These are phyloP conservation scores for Automeris io DNA, from an alignment of 2,888 invertebrate species.

Conservation along the genomic window DNA sequence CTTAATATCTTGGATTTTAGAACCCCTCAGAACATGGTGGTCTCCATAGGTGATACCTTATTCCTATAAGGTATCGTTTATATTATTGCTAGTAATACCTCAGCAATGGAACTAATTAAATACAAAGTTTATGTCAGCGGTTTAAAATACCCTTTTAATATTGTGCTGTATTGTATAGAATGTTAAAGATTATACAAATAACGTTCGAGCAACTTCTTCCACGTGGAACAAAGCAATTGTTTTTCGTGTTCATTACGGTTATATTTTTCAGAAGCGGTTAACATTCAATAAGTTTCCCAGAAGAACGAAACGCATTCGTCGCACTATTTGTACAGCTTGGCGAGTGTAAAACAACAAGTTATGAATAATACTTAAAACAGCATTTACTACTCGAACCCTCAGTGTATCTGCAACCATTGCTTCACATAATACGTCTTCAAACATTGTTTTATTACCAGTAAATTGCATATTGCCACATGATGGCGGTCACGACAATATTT, in stretches of 20 bases:
- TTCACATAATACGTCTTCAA: constrained; percentile 18
- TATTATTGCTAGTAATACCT: too few relatives aligned
- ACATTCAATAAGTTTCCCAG: constrained; percentile 17
- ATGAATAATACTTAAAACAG: constrained; percentile 48
- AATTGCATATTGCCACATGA: constrained; percentile 24
- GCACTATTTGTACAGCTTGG: constrained; percentile 55
- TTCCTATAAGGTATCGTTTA: too few relatives aligned
- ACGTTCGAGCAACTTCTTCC: too few relatives aligned
- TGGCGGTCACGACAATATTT: constrained; percentile 33
- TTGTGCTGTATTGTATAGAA: too few relatives aligned
- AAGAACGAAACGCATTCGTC: constrained; percentile 35
- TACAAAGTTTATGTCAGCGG: too few relatives aligned
- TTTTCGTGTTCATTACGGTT: constrained; percentile 3
- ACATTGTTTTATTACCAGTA: constrained; percentile 13
- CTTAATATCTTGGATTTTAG: too few relatives aligned
- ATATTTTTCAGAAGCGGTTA: constrained; percentile 18
- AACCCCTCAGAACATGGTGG: too few relatives aligned
- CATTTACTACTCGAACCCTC: constrained; percentile 27
- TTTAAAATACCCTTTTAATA: too few relatives aligned
- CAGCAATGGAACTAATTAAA: too few relatives aligned
- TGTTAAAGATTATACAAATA: too few relatives aligned
- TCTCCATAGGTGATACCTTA: too few relatives aligned
- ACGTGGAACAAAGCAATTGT: background rate
- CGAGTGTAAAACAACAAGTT: constrained; percentile 32
- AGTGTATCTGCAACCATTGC: constrained; percentile 37